Evolutionary conservation across 2,888 invertebrate species (phyloP).

Genomic region (Odontocolon sp.): DNA sequence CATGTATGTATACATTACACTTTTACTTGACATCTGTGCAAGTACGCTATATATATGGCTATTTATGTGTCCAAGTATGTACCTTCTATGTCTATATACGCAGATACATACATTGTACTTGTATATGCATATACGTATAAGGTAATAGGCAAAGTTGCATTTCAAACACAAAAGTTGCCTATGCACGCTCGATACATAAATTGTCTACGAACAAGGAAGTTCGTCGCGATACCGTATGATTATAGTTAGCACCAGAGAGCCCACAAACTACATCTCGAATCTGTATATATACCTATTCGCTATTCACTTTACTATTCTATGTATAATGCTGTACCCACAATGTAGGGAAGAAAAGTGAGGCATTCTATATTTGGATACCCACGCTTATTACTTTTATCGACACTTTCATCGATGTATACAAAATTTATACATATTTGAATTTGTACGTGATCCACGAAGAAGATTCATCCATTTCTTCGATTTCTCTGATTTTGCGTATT

Average conservation of each 20-base stretch:
- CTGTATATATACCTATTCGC: neutral
- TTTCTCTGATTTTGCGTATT: no score
- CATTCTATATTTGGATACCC: neutral
- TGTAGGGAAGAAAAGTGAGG: no score
- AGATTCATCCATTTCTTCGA: no score
- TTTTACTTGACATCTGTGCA: neutral
- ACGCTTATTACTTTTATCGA: conserved; percentile 1
- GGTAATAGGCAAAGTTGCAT: no score
- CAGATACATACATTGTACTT: no score
- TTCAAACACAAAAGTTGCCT: conserved; percentile 45
- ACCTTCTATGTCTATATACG: no score
- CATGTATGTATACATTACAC: neutral
- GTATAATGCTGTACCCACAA: no score
- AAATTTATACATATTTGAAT: conserved; percentile 15
- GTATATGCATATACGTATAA: no score
- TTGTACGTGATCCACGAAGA: conserved; percentile 6
- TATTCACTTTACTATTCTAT: no score
- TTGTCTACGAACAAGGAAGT: conserved; percentile 51
- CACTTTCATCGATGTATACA: neutral
- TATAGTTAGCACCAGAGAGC: conserved; percentile 36
- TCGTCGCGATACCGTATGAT: conserved; percentile 45
- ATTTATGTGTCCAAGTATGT: no score
- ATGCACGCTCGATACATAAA: conserved; percentile 52
- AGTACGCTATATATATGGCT: neutral
- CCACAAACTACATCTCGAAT: neutral